Conservation (phyloP, 2,113 vertebrate genomes). For the Colius striatus region DNA sequence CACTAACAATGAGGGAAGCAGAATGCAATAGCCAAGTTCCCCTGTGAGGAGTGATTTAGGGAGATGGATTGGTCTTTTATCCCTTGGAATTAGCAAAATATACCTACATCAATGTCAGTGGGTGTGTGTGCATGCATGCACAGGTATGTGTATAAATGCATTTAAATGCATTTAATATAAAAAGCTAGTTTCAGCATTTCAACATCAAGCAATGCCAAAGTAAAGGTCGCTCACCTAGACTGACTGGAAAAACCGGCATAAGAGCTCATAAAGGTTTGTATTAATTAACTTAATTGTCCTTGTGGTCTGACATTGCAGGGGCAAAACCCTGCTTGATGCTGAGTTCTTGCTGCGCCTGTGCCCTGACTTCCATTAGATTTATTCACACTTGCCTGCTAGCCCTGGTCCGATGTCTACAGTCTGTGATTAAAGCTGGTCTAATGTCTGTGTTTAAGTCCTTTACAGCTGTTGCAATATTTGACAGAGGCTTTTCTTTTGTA, state of each 20-base stretch:
- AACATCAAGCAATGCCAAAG: not conserved
- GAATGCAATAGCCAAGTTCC: not conserved
- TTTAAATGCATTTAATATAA: not conserved
- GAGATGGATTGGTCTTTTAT: not conserved
- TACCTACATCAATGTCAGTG: not conserved
- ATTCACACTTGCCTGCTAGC: not conserved
- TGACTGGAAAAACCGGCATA: not conserved
- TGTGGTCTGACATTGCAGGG: not conserved
- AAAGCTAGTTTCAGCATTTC: not conserved
- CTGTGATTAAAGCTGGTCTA: not conserved
- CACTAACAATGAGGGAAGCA: not conserved
- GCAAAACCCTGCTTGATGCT: not conserved
- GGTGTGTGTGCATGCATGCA: not conserved
- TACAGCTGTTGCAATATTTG: not conserved
- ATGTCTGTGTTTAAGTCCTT: not conserved
- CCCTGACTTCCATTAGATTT: not conserved
- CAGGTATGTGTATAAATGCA: not conserved
- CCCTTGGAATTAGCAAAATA: not conserved
- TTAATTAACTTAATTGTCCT: conserved; percentile 36
- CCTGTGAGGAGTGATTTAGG: not conserved
- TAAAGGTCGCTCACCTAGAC: not conserved
- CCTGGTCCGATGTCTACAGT: not conserved
- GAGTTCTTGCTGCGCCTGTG: not conserved
- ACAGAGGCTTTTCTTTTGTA: not conserved
- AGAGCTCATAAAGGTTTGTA: not conserved